Conservation (phyloP, 1,140 invertebrate genomes). For the Portunus trituberculatus region DNA sequence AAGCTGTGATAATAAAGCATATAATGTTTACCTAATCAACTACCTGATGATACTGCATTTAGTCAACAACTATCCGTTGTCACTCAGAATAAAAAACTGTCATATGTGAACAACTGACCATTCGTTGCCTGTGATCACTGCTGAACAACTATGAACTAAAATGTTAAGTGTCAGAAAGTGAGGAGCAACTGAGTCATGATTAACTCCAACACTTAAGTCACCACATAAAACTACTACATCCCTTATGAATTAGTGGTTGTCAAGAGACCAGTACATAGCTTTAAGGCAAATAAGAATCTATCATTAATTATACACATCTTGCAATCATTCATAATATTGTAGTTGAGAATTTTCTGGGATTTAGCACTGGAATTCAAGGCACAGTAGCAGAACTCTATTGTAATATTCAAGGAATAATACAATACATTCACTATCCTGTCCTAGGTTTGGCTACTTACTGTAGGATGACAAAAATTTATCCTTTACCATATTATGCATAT, state of each 20-base stretch:
- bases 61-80: not conserved
- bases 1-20: not conserved
- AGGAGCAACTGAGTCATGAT: not conserved
- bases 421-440: not conserved
- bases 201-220: not conserved
- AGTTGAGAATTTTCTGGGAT: not conserved
- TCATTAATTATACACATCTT: constrained; percentile 23
- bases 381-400: constrained; percentile 11
- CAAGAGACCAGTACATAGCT: constrained; percentile 7
- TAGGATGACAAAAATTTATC: not conserved
- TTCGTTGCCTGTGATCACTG: not conserved
- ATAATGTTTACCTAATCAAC: not conserved
- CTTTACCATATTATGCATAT: not conserved
- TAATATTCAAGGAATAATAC: not conserved
- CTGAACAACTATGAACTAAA: not conserved
- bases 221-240: not conserved
- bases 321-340: not conserved
- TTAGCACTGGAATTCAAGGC: not conserved
- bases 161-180: not conserved
- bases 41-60: not conserved
- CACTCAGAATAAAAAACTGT: not conserved
- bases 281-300: not conserved
- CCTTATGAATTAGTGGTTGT: not conserved
- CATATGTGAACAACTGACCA: not conserved
- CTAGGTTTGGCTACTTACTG: not conserved